phyloP scores from a whole-genome alignment of 2,797 vertebrate genomes.

The Schizopygopsis pylzovi region DNA sequence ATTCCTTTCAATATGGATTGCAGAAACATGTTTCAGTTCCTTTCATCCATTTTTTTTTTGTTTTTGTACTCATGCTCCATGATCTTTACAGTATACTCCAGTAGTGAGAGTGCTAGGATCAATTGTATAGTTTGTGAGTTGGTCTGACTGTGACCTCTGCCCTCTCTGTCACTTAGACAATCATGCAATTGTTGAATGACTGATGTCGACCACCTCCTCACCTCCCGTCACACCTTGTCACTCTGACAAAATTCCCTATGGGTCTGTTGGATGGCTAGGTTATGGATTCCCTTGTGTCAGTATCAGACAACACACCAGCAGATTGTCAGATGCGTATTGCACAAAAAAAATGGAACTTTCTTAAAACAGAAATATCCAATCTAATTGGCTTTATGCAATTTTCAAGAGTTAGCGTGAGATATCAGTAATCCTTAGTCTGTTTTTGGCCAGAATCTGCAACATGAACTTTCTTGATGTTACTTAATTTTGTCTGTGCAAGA shows the following conservation, averaged over 20 bases:
- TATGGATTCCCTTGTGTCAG: not conserved
- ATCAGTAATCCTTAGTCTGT: not conserved
- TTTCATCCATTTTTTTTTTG: not conserved
- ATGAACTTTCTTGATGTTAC: constrained; percentile 2
- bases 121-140: not conserved
- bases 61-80: not conserved
- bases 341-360: not conserved
- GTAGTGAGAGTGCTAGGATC: not conserved
- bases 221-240: not conserved
- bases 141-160: not conserved
- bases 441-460: not conserved
- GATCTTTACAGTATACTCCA: not conserved
- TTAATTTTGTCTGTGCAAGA: not conserved
- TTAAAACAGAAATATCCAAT: not conserved
- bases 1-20: not conserved
- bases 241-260: not conserved
- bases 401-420: not conserved
- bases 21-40: not conserved
- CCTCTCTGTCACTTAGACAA: not conserved
- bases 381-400: not conserved
- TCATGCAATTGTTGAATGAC: constrained; percentile 17
- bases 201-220: not conserved
- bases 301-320: not conserved
- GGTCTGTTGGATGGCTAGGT: not conserved
- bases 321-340: not conserved